Evolutionary conservation across 1,140 invertebrate species (phyloP), one percentile per base, ranked within the genome.

Genomic region (Scaptomyza graminum): DNA sequence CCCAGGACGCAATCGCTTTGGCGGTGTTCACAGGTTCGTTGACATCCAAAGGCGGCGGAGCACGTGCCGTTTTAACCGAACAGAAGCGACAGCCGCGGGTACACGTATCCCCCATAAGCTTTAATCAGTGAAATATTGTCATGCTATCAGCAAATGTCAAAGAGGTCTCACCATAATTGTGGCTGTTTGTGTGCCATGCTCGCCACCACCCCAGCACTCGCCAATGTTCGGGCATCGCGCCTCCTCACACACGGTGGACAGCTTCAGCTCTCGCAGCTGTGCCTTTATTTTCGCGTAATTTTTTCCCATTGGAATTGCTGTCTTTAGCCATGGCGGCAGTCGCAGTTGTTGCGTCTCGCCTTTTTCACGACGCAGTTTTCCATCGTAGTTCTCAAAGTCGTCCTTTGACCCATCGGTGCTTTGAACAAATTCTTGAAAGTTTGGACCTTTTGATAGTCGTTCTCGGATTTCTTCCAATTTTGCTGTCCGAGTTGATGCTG

Each of bases 221-320:
- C 98, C 98, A 79, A 99, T 99, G 92, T 99, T 99, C 0, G 99
- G 99, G 94, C 99, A 99, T 72, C 97, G 94, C 0, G 99, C 99
- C 93, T 99, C 99, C 92, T 99, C 98, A 92, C 99, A 99, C 1
- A 99, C 99, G 2, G 99, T 99, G 81, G 97, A 96, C 8, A 99
- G 93, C 79, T 98, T 99, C 11, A 99, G 93, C 12, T 95, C 94
- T 60, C 97, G 93, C 9, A 99, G 92, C 88, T 98, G 96, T 52
- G 96, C 94, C 90, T 99, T 99, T 12, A 99, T 92, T 85, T 94
- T 95, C 74, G 93, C 94, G 90, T 95, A 98, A 92, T 97, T 97
- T 83, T 95, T 94, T 34, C 96, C 98, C 79, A 96, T 95, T 9
- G 98, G 98, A 91, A 99, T 99, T 84, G 97, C 95, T 44, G 96